Conservation (phyloP, 2,113 vertebrate genomes). For the Sceloporus undulatus region DNA sequence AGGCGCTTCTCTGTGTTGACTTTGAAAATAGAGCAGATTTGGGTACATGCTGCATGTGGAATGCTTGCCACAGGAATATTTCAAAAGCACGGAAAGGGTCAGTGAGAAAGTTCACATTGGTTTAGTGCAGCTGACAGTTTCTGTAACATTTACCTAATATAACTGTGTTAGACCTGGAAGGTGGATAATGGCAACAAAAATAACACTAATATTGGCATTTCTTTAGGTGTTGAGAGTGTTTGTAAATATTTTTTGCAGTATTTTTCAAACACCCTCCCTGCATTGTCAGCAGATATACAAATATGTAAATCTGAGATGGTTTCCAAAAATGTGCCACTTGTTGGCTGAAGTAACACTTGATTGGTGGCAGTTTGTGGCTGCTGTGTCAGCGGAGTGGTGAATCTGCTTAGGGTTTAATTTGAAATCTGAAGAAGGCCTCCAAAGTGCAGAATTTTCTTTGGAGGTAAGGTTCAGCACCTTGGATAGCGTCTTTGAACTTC, state of each 20-base stretch:
- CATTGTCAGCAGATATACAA: background rate
- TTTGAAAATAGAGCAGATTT: constrained; percentile 77
- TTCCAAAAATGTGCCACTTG: no score
- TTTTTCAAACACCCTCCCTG: background rate
- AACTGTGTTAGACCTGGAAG: background rate
- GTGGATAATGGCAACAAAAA: background rate
- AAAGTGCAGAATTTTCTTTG: no score
- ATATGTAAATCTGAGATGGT: no score
- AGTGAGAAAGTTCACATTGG: constrained; percentile 48
- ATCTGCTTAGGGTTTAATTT: no score
- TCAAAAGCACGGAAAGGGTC: constrained; percentile 55
- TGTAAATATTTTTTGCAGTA: background rate
- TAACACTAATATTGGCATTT: background rate
- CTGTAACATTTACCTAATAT: background rate
- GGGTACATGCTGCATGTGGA: constrained; percentile 51
- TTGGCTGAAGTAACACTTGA: no score
- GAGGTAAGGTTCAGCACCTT: no score
- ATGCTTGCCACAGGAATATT: constrained; percentile 40
- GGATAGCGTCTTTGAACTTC: no score
- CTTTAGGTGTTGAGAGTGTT: background rate
- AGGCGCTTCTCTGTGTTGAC: constrained; percentile 70
- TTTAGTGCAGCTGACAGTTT: constrained; percentile 41
- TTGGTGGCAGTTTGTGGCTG: no score
- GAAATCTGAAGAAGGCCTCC: no score
- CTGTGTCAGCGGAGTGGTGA: no score